Conservation (phyloP, 2,888 invertebrate genomes). For the Drosophila robusta region DNA sequence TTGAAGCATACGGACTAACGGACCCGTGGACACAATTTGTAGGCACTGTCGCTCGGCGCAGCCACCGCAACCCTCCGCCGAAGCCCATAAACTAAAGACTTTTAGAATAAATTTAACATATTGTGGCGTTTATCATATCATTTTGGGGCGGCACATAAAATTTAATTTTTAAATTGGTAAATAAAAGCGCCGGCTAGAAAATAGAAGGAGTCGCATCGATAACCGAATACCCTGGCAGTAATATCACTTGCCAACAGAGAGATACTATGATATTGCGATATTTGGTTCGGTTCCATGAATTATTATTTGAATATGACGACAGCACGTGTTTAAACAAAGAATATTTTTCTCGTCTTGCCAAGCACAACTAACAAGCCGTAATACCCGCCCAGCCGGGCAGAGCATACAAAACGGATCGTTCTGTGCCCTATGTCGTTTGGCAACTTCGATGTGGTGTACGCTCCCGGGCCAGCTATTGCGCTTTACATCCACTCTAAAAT, state of each 20-base stretch:
- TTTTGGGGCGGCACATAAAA: constrained; percentile 55
- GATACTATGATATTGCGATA: too few relatives aligned
- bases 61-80: constrained; percentile 8
- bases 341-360: too few relatives aligned
- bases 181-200: constrained; percentile 41
- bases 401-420: not conserved
- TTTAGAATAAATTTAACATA: constrained; percentile 77
- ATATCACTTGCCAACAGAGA: too few relatives aligned
- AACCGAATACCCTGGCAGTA: constrained; percentile 17
- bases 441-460: constrained; percentile 28
- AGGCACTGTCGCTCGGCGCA: constrained; percentile 44
- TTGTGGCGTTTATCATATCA: constrained; percentile 74
- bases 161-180: constrained; percentile 69
- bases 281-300: too few relatives aligned
- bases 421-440: not conserved
- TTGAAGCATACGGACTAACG: constrained; percentile 52
- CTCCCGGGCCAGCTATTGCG: constrained; percentile 17
- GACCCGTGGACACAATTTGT: constrained; percentile 66
- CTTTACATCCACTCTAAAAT: constrained; percentile 65
- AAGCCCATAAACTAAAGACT: constrained; percentile 76
- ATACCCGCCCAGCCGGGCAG: not conserved
- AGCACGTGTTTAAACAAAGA: too few relatives aligned
- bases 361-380: not conserved
- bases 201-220: not conserved
- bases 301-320: too few relatives aligned